Conservation (phyloP, 2,113 vertebrate genomes). For the Syngnathoides biaculeatus region DNA sequence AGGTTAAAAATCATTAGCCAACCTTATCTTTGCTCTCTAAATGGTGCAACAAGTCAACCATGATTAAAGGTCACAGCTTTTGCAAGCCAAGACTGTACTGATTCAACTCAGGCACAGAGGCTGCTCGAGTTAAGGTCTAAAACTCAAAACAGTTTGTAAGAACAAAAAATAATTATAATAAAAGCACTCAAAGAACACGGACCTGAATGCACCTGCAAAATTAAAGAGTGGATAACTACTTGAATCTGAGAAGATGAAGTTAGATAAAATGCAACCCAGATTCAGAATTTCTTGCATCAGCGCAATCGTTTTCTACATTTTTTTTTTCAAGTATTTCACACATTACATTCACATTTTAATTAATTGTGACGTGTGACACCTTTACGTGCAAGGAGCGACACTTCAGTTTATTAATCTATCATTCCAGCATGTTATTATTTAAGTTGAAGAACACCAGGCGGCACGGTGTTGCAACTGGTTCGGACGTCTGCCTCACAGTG, state of each 20-base stretch:
- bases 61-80: background rate
- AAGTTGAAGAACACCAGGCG: too few relatives aligned
- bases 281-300: background rate
- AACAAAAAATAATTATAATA: background rate
- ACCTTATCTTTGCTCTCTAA: background rate
- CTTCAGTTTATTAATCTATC: too few relatives aligned
- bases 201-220: background rate
- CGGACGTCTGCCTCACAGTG: too few relatives aligned
- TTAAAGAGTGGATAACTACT: background rate
- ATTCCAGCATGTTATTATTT: background rate
- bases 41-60: background rate
- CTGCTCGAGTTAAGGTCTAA: background rate
- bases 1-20: background rate
- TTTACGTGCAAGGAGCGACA: too few relatives aligned
- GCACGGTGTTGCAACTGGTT: too few relatives aligned
- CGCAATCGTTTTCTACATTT: too few relatives aligned
- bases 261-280: background rate
- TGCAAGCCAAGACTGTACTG: background rate
- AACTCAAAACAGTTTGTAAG: background rate
- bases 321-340: too few relatives aligned
- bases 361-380: too few relatives aligned
- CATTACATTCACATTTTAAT: too few relatives aligned
- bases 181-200: background rate
- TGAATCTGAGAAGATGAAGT: background rate
- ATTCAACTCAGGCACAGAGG: background rate